Evolutionary conservation across 2,113 vertebrate species (phyloP).

Genomic region (Lathamus discolor): DNA sequence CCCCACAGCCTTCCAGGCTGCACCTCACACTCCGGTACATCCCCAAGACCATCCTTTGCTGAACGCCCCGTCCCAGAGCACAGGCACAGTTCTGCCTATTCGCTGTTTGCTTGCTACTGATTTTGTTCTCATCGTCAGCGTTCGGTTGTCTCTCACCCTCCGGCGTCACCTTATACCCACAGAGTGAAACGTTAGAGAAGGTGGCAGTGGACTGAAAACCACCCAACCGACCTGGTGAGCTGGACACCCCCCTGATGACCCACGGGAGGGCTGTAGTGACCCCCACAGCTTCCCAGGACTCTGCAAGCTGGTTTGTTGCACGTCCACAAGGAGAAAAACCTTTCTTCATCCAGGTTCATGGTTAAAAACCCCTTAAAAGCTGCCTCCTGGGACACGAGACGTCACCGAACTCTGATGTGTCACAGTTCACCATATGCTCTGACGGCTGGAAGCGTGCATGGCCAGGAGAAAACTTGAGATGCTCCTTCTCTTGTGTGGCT

Average conservation of each 20-base stretch:
- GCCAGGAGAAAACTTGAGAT: not conserved
- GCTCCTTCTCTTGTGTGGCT: not conserved
- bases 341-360: not conserved
- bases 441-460: fast-evolving
- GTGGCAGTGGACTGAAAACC: not conserved
- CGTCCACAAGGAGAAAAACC: not conserved
- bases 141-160: not conserved
- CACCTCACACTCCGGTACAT: fast-evolving
- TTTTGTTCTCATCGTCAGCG: not conserved
- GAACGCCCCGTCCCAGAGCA: not conserved
- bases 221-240: not conserved
- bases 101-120: not conserved
- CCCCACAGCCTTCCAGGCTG: fast-evolving
- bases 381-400: not conserved
- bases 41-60: no score
- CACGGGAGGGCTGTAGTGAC: not conserved
- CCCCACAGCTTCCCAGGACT: not conserved
- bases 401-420: fast-evolving
- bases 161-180: not conserved
- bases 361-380: not conserved
- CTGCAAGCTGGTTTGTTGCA: not conserved
- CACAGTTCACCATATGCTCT: not conserved
- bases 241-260: not conserved
- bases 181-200: not conserved
- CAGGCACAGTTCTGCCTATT: not conserved